Conservation (phyloP, 2,797 vertebrate genomes). For the Enteromius unitaeniatus region DNA sequence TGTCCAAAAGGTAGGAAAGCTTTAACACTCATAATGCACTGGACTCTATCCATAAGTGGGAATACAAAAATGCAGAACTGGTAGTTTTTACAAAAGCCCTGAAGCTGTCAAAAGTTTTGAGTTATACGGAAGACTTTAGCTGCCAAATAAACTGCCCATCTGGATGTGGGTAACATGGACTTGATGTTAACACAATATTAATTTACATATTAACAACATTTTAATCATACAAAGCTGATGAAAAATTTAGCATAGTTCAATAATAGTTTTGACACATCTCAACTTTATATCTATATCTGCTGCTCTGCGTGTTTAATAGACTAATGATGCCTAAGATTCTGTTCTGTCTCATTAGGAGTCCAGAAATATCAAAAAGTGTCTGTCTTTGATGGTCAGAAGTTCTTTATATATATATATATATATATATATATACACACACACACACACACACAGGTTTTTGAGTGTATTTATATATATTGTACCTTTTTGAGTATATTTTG, state of each 20-base stretch:
- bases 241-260: not conserved
- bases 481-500: no score
- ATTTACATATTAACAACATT: not conserved
- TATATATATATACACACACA: no score
- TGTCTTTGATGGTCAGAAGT: not conserved
- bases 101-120: not conserved
- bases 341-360: not conserved
- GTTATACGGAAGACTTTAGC: not conserved
- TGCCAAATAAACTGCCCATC: not conserved
- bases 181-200: not conserved
- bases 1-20: not conserved
- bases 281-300: not conserved
- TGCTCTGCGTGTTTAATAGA: conserved; percentile 1
- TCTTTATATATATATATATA: not conserved
- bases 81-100: conserved; percentile 2
- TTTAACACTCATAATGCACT: not conserved
- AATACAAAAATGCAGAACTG: not conserved
- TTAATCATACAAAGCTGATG: not conserved
- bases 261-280: not conserved
- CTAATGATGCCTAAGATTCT: conserved; percentile 9
- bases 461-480: no score
- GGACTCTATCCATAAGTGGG: not conserved
- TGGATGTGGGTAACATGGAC: not conserved
- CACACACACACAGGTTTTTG: no score
- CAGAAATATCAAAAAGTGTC: not conserved